phyloP scores from a whole-genome alignment of 1,140 invertebrate species.

The Eubasilissa regina region DNA sequence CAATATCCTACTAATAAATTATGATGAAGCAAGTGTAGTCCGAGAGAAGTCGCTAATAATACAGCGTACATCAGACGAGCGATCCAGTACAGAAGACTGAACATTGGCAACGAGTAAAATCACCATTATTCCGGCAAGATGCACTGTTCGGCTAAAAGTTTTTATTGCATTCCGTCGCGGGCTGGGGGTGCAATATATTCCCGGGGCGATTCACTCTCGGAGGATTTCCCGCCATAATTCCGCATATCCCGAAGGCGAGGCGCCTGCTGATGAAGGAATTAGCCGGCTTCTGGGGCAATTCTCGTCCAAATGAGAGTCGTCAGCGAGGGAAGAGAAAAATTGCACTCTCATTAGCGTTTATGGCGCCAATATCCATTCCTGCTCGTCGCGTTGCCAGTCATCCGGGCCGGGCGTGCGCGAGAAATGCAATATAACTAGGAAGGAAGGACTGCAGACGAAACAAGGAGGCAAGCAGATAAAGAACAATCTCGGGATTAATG shows the following conservation, averaged over 20 bases:
- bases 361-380: conserved; percentile 41
- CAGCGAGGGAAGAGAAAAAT: conserved; percentile 36
- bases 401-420: background rate
- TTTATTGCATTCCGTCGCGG: background rate
- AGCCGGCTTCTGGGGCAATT: conserved; percentile 26
- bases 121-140: too few species aligned
- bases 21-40: too few species aligned
- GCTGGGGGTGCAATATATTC: background rate
- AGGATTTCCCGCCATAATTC: background rate
- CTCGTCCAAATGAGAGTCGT: conserved; percentile 22
- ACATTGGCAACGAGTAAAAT: too few species aligned
- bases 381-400: background rate
- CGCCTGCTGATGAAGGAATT: conserved; percentile 42
- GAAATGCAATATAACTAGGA: conserved; percentile 42
- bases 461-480: background rate
- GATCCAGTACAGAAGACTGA: background rate
- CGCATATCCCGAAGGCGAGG: background rate
- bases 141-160: too few species aligned
- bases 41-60: too few species aligned
- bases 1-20: too few species aligned
- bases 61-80: background rate
- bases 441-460: background rate
- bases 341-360: conserved; percentile 43
- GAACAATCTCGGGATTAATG: too few species aligned
- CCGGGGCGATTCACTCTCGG: background rate